Percentiles rank a stretch among this genome's conserved stretches.
Conservation (phyloP, 2,888 invertebrate species). For the Allophyes oxyacanthae region DNA sequence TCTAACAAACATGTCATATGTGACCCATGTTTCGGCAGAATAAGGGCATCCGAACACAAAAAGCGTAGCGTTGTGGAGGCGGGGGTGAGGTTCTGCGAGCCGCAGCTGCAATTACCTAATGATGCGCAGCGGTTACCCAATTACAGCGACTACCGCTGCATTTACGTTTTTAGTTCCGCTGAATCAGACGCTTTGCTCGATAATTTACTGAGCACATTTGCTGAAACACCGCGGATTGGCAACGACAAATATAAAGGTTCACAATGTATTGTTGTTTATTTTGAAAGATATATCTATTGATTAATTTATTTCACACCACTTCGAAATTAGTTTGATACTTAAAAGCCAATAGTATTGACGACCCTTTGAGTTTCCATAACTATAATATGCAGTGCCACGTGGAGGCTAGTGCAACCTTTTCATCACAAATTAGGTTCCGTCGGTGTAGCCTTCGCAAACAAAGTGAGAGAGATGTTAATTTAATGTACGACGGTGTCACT, state of each 20-base stretch:
- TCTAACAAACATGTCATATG: slow-evolving; percentile 46
- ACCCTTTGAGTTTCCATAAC: slow-evolving; percentile 43
- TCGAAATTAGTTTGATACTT: slow-evolving; percentile 7
- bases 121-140: slow-evolving; percentile 84
- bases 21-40: slow-evolving; percentile 46
- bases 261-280: slow-evolving; percentile 22
- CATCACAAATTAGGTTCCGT: slow-evolving; percentile 76
- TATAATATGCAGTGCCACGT: slow-evolving; percentile 48
- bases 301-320: background rate
- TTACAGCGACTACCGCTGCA: slow-evolving; percentile 77
- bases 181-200: slow-evolving; percentile 68
- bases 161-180: slow-evolving; percentile 81
- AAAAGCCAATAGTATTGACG: slow-evolving; percentile 35
- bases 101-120: slow-evolving; percentile 86
- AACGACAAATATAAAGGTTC: slow-evolving; percentile 37
- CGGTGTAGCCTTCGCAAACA: slow-evolving; percentile 79
- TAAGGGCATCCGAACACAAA: slow-evolving; percentile 51
- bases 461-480: slow-evolving; percentile 87
- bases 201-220: slow-evolving; percentile 67
- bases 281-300: background rate
- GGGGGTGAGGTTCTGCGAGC: slow-evolving; percentile 57
- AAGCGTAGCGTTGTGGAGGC: slow-evolving; percentile 50
- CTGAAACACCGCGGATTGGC: slow-evolving; percentile 50
- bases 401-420: slow-evolving; percentile 63
- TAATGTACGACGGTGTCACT: slow-evolving; percentile 85